Percentiles rank a stretch among this genome's conserved stretches.
Evolutionary conservation across 2,888 invertebrate genomes (phyloP).

Genomic region (Cryptocephalus primarius): DNA sequence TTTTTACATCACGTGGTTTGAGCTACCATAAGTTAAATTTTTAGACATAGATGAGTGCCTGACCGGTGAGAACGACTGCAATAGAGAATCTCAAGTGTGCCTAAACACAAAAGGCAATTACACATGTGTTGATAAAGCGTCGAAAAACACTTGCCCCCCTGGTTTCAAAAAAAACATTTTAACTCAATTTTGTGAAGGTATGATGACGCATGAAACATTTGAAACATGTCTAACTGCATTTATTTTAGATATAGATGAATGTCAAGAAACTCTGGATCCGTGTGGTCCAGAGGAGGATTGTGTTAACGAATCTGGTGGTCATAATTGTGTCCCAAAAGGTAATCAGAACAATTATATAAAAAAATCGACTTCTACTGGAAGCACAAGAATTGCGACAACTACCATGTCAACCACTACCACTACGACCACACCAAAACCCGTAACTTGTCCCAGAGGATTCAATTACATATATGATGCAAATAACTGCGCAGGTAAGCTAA

Average conservation of each 20-base stretch:
- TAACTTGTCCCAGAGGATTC: constrained; percentile 21
- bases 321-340: constrained; percentile 44
- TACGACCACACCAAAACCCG: constrained; percentile 5
- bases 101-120: constrained; percentile 61
- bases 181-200: constrained; percentile 50
- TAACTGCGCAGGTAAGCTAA: constrained; percentile 18
- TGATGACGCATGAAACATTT: not conserved
- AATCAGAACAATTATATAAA: no score
- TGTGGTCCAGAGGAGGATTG: constrained; percentile 51
- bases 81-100: constrained; percentile 54
- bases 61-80: constrained; percentile 53
- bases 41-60: constrained; percentile 67
- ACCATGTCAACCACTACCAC: constrained; percentile 8
- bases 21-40: constrained; percentile 7
- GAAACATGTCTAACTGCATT: not conserved
- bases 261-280: constrained; percentile 47
- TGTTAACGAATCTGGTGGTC: constrained; percentile 56
- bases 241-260: constrained; percentile 66
- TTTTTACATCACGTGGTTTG: no score
- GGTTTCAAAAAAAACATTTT: constrained; percentile 50
- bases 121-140: constrained; percentile 56
- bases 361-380: constrained; percentile 5
- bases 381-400: constrained; percentile 5
- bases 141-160: constrained; percentile 47
- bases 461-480: constrained; percentile 12